Conservation (phyloP, 64 coral and sea anemone genomes). For the Actinia tenebrosa region DNA sequence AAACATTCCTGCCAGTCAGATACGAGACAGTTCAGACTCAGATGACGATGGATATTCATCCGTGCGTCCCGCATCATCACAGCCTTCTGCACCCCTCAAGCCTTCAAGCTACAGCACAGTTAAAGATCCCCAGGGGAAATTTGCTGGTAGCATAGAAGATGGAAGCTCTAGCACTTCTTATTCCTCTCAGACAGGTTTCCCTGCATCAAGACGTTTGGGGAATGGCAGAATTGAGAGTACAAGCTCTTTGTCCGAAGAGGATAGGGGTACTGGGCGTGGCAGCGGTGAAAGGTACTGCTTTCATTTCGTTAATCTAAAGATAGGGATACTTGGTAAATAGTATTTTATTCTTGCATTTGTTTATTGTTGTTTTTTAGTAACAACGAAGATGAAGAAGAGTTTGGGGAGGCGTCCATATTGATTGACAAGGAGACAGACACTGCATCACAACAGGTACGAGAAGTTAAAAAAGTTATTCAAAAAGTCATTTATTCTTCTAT, state of each 20-base stretch:
- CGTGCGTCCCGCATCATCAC: neutral
- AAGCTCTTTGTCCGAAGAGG: neutral
- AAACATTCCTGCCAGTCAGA: slow-evolving; percentile 1
- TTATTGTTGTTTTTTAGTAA: neutral
- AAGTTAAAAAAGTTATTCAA: too few relatives aligned
- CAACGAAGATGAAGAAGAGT: slow-evolving; percentile 43
- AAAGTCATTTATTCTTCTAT: neutral
- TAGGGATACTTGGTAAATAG: neutral
- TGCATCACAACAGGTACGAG: slow-evolving; percentile 50
- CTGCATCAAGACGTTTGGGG: neutral
- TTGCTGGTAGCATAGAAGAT: neutral
- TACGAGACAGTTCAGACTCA: slow-evolving; percentile 6
- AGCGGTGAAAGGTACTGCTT: neutral
- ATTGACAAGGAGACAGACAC: slow-evolving; percentile 38
- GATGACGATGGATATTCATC: neutral
- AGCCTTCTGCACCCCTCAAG: neutral
- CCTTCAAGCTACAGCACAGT: neutral
- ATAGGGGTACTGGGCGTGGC: neutral
- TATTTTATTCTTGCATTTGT: neutral
- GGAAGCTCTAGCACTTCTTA: neutral
- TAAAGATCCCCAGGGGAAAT: neutral
- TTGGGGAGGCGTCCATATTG: slow-evolving; percentile 50
- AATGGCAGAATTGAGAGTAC: neutral
- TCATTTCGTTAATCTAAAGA: too few relatives aligned
- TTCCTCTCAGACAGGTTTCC: neutral